phyloP scores from a whole-genome alignment of 2,113 vertebrate genomes.

The Tor tambroides region DNA sequence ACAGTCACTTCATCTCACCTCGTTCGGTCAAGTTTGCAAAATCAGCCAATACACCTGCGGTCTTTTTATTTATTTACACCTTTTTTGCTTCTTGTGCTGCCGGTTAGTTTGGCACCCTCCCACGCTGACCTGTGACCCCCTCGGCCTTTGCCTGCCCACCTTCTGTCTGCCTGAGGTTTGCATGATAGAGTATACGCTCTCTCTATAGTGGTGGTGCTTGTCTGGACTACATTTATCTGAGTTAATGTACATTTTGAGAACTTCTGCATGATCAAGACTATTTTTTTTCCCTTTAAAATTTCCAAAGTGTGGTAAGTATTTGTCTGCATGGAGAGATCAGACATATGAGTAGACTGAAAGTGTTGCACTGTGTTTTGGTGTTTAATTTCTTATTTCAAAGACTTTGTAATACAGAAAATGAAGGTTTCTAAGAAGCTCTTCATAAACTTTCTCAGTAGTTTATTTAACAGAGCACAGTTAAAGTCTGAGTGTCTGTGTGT shows the following conservation, averaged over 20 bases:
- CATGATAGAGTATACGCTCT: conserved; percentile 62
- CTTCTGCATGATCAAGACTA: conserved; percentile 4
- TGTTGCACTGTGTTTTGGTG: background rate
- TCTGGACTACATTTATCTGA: conserved; percentile 11
- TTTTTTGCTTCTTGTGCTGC: conserved; percentile 32
- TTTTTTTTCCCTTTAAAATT: background rate
- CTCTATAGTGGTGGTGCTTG: conserved; percentile 27
- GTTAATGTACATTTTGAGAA: conserved; percentile 21
- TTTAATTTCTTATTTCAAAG: background rate
- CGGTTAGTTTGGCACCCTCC: conserved; percentile 13
- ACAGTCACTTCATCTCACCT: background rate
- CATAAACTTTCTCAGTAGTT: background rate
- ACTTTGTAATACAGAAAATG: background rate
- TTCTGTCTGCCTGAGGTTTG: conserved; percentile 60
- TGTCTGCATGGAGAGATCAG: conserved; percentile 12
- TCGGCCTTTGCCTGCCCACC: conserved; percentile 45
- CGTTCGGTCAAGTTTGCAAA: background rate
- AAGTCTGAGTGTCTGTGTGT: background rate
- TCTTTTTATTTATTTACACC: conserved; percentile 32
- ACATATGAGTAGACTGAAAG: background rate
- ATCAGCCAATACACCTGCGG: background rate
- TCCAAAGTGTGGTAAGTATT: background rate
- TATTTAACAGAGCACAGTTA: background rate
- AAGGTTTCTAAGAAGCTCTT: no score
- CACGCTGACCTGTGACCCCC: conserved; percentile 26